A percentile compares a stretch with the other conserved stretches of the same genome.
phyloP scores from a whole-genome alignment of 2,113 vertebrate species.

The Urocolius indicus region DNA sequence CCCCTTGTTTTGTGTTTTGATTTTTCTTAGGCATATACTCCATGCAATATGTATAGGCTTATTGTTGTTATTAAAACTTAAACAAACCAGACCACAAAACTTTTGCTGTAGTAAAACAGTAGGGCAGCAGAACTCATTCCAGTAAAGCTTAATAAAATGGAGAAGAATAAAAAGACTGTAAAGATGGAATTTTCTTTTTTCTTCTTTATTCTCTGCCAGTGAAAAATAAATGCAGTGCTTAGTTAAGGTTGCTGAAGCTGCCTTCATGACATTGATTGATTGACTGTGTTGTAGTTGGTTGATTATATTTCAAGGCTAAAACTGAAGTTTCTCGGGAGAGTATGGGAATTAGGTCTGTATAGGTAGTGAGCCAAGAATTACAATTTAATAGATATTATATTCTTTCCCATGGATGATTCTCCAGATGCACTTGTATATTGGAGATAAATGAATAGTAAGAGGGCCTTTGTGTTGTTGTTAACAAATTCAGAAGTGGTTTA shows the following conservation, averaged over 20 bases:
- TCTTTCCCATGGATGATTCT: not conserved
- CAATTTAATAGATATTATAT: constrained; percentile 4
- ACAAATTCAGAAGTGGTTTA: not conserved
- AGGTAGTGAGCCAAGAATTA: constrained; percentile 5
- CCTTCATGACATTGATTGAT: constrained; percentile 44
- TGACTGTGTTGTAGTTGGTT: not conserved
- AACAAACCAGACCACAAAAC: not conserved
- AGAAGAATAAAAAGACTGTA: not conserved
- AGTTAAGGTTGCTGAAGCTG: constrained; percentile 11
- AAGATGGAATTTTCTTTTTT: not conserved
- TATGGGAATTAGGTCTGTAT: not conserved
- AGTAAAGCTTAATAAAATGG: not conserved
- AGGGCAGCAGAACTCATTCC: not conserved
- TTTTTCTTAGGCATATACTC: not conserved
- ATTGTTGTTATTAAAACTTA: not conserved
- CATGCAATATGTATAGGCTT: not conserved
- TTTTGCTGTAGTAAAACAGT: not conserved
- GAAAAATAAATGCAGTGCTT: not conserved
- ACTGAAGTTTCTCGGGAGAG: not conserved
- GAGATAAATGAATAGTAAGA: constrained; percentile 18
- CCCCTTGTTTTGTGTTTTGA: not conserved
- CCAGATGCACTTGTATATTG: not conserved
- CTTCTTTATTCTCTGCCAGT: not conserved
- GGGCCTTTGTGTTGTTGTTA: not conserved
- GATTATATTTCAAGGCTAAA: constrained; percentile 29